phyloP scores from a whole-genome alignment of 2,888 invertebrate genomes.

The Chelonus formosanus region DNA sequence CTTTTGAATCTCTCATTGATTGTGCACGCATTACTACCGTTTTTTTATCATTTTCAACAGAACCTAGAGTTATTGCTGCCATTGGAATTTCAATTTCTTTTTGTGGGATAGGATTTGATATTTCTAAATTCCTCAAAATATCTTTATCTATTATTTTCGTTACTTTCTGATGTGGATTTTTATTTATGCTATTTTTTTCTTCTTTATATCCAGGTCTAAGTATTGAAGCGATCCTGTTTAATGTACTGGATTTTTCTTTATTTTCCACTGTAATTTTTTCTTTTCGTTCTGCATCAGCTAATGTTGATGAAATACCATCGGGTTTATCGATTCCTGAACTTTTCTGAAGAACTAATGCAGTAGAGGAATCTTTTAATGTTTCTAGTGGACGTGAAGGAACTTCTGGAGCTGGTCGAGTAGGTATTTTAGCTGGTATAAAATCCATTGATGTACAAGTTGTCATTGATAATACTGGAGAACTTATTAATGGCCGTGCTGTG shows the following conservation, averaged over 20 bases:
- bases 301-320: slow-evolving; percentile 49
- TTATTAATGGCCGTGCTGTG: slow-evolving; percentile 78
- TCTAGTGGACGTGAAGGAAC: slow-evolving; percentile 71
- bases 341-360: slow-evolving; percentile 48
- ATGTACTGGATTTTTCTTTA: slow-evolving; percentile 49
- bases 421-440: slow-evolving; percentile 69
- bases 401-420: slow-evolving; percentile 68
- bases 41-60: slow-evolving; percentile 69
- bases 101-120: slow-evolving; percentile 84
- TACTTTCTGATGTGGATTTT: slow-evolving; percentile 71
- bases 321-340: slow-evolving; percentile 54
- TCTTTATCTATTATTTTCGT: slow-evolving; percentile 77
- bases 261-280: slow-evolving; percentile 55
- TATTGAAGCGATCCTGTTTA: slow-evolving; percentile 81
- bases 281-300: slow-evolving; percentile 49
- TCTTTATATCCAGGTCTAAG: slow-evolving; percentile 65
- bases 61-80: slow-evolving; percentile 65
- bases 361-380: slow-evolving; percentile 43
- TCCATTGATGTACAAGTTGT: slow-evolving; percentile 84
- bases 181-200: slow-evolving; percentile 70
- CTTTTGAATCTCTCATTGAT: slow-evolving; percentile 76
- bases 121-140: slow-evolving; percentile 78
- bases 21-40: slow-evolving; percentile 79
- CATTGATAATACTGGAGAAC: slow-evolving; percentile 81
- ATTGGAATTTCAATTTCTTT: slow-evolving; percentile 74